A percentile compares a stretch with the other conserved stretches of the same genome.
These are phyloP conservation scores for Parnassius orleans DNA, from an alignment of 2,888 invertebrate species.

Conservation along the genomic window DNA sequence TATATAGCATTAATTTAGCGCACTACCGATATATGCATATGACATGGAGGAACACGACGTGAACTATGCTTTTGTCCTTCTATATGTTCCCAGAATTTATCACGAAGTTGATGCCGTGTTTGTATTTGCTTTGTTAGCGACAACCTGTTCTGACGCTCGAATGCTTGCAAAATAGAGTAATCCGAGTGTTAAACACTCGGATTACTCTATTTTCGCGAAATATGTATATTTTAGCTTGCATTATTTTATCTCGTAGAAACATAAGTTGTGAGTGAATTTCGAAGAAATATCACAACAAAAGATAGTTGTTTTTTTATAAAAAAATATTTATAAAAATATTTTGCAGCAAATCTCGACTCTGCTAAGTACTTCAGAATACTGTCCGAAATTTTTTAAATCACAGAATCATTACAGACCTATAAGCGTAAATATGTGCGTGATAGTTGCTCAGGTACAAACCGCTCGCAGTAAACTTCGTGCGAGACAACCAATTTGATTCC, in stretches of 20 bases:
- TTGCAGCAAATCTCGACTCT: too few relatives aligned
- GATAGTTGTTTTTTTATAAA: too few relatives aligned
- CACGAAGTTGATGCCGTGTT: slow-evolving; percentile 29
- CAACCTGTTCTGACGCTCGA: slow-evolving; percentile 27
- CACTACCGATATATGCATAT: slow-evolving; percentile 10
- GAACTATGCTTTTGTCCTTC: slow-evolving; percentile 33
- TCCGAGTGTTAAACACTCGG: slow-evolving; percentile 15
- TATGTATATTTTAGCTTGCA: slow-evolving; percentile 18
- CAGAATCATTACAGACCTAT: too few relatives aligned
- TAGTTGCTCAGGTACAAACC: too few relatives aligned
- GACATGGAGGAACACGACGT: slow-evolving; percentile 33
- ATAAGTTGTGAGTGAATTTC: not conserved
- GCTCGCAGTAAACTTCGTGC: too few relatives aligned
- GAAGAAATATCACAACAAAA: not conserved
- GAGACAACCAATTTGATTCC: too few relatives aligned
- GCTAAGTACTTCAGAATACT: too few relatives aligned
- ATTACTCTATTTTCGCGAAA: too few relatives aligned
- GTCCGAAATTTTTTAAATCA: too few relatives aligned
- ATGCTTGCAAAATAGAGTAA: slow-evolving; percentile 28
- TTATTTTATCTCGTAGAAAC: slow-evolving; percentile 12
- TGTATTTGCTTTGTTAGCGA: slow-evolving; percentile 28
- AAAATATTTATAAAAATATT: too few relatives aligned
- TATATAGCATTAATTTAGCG: not conserved
- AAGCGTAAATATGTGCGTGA: too few relatives aligned
- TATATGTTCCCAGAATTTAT: slow-evolving; percentile 33